These are phyloP conservation scores for Oncorhynchus mykiss DNA, from an alignment of 2,113 vertebrate species.

Conservation along the genomic window DNA sequence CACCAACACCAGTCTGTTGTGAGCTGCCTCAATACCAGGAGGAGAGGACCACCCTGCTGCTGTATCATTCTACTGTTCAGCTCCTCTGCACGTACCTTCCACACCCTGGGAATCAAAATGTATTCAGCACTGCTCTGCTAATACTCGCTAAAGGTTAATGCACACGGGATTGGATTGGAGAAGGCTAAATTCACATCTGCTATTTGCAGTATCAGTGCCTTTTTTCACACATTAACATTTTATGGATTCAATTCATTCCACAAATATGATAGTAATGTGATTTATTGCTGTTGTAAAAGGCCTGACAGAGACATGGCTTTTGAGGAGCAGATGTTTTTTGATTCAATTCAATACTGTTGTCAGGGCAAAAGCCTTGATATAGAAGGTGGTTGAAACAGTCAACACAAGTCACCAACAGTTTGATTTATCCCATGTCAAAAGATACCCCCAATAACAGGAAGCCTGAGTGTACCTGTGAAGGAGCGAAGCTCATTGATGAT, in stretches of 20 bases:
- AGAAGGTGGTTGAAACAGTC: slow-evolving; percentile 34
- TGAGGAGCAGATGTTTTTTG: background rate
- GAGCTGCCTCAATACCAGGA: background rate
- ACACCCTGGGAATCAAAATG: slow-evolving; percentile 52
- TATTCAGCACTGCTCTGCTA: slow-evolving; percentile 40
- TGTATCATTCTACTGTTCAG: slow-evolving; percentile 18
- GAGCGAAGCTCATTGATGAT: background rate
- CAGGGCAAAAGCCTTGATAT: slow-evolving; percentile 44
- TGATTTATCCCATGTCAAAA: background rate
- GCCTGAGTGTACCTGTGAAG: background rate
- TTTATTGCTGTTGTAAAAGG: background rate
- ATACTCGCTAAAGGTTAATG: slow-evolving; percentile 53
- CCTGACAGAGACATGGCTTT: background rate
- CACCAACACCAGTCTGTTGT: background rate
- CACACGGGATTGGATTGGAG: slow-evolving; percentile 38
- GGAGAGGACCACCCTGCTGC: slow-evolving; percentile 3
- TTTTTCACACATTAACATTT: slow-evolving; percentile 27
- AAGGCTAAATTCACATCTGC: slow-evolving; percentile 25
- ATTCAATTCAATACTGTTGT: slow-evolving; percentile 21
- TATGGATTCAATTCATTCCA: slow-evolving; percentile 7
- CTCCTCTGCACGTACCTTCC: slow-evolving; percentile 49
- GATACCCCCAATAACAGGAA: background rate
- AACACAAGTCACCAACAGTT: slow-evolving; percentile 21
- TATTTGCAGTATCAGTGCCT: slow-evolving; percentile 33
- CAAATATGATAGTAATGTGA: too few relatives aligned